Conservation (phyloP, 2,888 invertebrate species). For the Phaedon cochleariae region DNA sequence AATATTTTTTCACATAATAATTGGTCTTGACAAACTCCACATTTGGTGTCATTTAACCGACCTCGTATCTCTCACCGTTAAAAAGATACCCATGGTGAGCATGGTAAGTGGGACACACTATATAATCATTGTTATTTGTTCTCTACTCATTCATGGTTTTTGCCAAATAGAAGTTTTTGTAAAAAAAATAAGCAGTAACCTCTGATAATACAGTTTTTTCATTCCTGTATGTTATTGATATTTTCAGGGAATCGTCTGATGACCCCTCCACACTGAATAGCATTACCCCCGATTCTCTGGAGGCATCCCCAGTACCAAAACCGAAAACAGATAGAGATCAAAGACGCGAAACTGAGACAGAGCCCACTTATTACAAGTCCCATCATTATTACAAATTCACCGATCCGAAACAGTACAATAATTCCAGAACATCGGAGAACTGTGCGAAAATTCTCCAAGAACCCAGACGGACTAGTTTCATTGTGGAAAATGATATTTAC, state of each 20-base stretch:
- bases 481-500: constrained; percentile 39
- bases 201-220: neutral
- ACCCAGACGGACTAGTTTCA: constrained; percentile 12
- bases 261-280: constrained; percentile 36
- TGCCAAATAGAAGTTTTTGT: too few relatives aligned
- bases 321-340: neutral
- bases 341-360: neutral
- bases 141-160: too few relatives aligned
- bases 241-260: constrained; percentile 15
- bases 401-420: constrained; percentile 9
- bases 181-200: too few relatives aligned
- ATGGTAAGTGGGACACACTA: too few relatives aligned
- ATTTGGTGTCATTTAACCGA: too few relatives aligned
- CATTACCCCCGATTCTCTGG: constrained; percentile 59
- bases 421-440: neutral
- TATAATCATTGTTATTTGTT: too few relatives aligned
- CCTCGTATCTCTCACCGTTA: too few relatives aligned
- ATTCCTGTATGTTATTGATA: neutral
- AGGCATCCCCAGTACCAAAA: constrained; percentile 34
- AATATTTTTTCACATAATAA: too few relatives aligned
- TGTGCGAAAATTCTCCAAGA: constrained; percentile 14
- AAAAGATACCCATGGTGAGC: too few relatives aligned
- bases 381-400: constrained; percentile 16
- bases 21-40: too few relatives aligned
- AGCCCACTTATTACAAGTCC: neutral